Evolutionary conservation across 35 echinoderm and acorn worm species (phyloP).

Genomic region (Strongylocentrotus purpuratus): DNA sequence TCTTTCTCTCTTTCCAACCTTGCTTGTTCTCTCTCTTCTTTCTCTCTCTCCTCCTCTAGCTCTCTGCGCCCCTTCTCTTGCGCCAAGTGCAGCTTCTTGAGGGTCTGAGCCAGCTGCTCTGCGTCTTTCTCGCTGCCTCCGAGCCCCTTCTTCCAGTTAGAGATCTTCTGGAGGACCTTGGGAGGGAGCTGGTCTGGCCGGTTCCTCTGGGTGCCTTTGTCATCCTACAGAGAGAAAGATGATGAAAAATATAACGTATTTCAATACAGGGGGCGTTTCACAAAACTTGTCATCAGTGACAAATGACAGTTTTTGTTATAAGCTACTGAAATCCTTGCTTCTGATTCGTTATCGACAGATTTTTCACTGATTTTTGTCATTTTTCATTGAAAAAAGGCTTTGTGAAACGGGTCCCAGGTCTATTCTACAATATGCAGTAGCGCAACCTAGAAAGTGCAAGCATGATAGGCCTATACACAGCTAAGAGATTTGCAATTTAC

Average conservation of each 20-base stretch:
- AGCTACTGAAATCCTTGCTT: too few species aligned
- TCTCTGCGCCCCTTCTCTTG: slow-evolving; percentile 51
- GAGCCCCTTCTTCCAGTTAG: background rate
- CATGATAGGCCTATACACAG: background rate
- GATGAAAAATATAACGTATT: background rate
- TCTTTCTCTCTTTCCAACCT: slow-evolving; percentile 21
- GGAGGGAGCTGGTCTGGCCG: slow-evolving; percentile 27
- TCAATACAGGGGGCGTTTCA: too few species aligned
- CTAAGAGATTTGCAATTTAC: too few species aligned
- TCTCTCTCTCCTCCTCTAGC: slow-evolving; percentile 1
- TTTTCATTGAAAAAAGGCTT: too few species aligned
- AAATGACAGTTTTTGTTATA: too few species aligned
- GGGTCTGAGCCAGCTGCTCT: slow-evolving; percentile 27
- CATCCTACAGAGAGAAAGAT: background rate
- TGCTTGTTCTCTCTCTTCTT: slow-evolving; percentile 10
- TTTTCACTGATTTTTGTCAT: too few species aligned
- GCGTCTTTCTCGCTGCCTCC: background rate
- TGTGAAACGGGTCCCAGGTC: too few species aligned
- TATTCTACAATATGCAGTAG: background rate
- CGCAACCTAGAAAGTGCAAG: background rate
- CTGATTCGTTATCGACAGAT: too few species aligned
- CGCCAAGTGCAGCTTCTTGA: slow-evolving; percentile 51
- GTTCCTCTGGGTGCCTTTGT: background rate
- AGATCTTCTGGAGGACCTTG: slow-evolving; percentile 34
- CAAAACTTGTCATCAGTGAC: too few species aligned